Evolutionary conservation across 2,888 invertebrate species (phyloP), one percentile per base, ranked within the genome.

Genomic region (Drosophila koepferae): DNA sequence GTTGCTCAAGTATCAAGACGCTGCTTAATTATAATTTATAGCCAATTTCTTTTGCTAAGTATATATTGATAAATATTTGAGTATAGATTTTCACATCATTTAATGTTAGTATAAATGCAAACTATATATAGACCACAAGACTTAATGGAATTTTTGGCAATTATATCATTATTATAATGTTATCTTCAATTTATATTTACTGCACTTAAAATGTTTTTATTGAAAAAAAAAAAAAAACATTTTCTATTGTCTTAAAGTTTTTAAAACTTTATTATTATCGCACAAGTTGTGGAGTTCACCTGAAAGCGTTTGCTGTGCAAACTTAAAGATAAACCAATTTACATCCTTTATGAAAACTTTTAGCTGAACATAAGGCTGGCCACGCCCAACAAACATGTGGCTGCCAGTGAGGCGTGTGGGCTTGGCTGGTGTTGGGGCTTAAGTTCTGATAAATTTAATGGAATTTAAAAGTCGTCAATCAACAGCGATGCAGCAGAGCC

Each of bases 391-490:
- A 20, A 20, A 20, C 12, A 2, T 31, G 44, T 36, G 59, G 44
- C 18, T 38, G 23, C 4, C 8, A 8, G 9, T 41, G 16, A 5
- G 5, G 16, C 16, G 4, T 1, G 23, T 3, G 48, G 3, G 12
- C 41, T 18, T 28, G 40, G 18, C n/a, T 23, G 43, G 10, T n/a
- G 43, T n/a, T 43, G 20, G 7, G 51, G 65, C 34, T 86, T 75
- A 81, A 77, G 74, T 71, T 68, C 34, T 75, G 69, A 70, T 73
- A 70, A 76, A 66, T 80, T 85, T 75, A 78, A 78, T 85, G 74
- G 67, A 71, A 75, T 81, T 87, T 82, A 82, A 86, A 81, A 80
- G 70, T 64, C 78, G 72, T 73, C 82, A 80, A 77, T 76, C 63
- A 56, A 44, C 55, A 69, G 71, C 56, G 31, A 10, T 18, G 36